Evolutionary conservation across 2,113 vertebrate genomes (phyloP).

Genomic region (Rhagologus leucostigma): DNA sequence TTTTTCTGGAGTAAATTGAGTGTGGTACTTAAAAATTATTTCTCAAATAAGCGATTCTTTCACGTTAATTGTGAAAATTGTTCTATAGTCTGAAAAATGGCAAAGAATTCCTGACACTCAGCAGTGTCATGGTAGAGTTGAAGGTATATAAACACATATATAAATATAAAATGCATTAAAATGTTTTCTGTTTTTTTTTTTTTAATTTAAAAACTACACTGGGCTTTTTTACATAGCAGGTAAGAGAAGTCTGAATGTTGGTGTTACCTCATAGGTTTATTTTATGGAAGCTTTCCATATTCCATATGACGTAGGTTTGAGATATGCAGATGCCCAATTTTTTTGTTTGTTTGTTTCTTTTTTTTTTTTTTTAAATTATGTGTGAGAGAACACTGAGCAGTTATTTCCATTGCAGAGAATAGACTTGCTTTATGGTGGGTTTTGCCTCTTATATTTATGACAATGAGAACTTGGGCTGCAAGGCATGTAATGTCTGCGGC

Average conservation of each 20-base stretch:
- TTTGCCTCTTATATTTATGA: neutral
- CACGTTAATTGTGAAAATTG: neutral
- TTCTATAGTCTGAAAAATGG: neutral
- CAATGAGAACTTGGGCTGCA: neutral
- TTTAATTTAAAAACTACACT: neutral
- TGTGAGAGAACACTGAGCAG: neutral
- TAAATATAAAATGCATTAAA: neutral
- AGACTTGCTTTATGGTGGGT: neutral
- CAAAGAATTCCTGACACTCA: neutral
- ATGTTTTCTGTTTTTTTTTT: neutral
- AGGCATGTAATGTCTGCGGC: rapidly evolving
- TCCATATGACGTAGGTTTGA: neutral
- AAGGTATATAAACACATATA: neutral
- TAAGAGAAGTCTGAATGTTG: neutral
- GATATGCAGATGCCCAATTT: neutral
- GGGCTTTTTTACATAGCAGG: neutral
- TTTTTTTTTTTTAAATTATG: too few species aligned
- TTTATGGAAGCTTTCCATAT: neutral
- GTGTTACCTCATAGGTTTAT: neutral
- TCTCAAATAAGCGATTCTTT: neutral
- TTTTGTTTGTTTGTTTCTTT: too few species aligned
- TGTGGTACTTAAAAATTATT: neutral
- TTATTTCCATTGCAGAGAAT: neutral
- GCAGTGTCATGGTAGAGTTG: neutral
- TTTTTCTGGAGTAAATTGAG: neutral